Conservation (phyloP, 1,140 invertebrate species). For the Onthophagus taurus region DNA sequence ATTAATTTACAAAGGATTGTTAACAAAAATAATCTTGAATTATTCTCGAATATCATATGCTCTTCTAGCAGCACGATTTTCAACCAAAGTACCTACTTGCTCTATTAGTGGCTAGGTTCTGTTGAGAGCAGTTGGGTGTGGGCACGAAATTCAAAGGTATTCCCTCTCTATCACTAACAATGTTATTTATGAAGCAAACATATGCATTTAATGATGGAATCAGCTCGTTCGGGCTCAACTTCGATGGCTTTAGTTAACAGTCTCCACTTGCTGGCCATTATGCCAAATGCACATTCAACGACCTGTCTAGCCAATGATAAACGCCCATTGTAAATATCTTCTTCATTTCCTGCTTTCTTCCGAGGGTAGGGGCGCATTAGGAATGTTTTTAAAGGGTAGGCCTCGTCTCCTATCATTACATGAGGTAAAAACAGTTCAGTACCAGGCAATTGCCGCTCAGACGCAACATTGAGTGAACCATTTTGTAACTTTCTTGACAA, state of each 20-base stretch:
- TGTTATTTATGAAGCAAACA: slow-evolving; percentile 1
- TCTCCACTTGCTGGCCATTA: not conserved
- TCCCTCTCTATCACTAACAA: not conserved
- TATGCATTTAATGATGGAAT: not conserved
- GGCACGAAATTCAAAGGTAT: not conserved
- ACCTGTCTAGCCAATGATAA: slow-evolving; percentile 11
- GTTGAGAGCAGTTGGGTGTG: not conserved
- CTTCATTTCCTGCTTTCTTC: slow-evolving; percentile 6
- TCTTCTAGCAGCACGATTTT: not conserved
- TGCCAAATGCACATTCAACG: not conserved
- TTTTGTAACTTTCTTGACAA: slow-evolving; percentile 4
- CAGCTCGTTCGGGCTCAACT: not conserved
- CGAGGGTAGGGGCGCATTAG: slow-evolving; percentile 32
- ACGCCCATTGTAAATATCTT: slow-evolving; percentile 15
- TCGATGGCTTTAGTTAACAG: not conserved
- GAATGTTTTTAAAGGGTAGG: slow-evolving; percentile 27
- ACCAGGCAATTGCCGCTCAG: not conserved
- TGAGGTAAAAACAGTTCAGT: slow-evolving; percentile 4
- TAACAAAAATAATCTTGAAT: not conserved
- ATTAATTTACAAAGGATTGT: not conserved
- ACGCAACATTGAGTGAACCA: not conserved
- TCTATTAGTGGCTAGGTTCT: not conserved
- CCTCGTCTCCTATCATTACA: slow-evolving; percentile 15
- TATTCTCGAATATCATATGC: not conserved
- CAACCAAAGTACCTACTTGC: not conserved